These are phyloP conservation scores for Hemibagrus wyckioides DNA, from an alignment of 2,113 vertebrate species.

Conservation along the genomic window DNA sequence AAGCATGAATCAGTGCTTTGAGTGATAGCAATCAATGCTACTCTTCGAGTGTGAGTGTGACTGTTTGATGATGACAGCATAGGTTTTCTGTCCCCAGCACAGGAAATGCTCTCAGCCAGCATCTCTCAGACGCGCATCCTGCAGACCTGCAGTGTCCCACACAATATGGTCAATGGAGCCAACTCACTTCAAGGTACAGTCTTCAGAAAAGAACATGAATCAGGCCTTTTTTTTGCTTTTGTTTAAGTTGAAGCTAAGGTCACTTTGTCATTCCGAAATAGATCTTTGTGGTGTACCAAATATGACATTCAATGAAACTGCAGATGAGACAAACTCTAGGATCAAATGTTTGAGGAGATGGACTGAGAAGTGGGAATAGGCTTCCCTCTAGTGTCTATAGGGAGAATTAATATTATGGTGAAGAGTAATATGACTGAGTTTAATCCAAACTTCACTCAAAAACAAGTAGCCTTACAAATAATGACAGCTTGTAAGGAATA, in stretches of 20 bases:
- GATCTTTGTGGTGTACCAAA: neutral
- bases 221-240: neutral
- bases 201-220: neutral
- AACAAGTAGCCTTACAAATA: neutral
- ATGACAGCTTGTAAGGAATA: neutral
- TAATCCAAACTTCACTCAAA: neutral
- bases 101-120: slow-evolving; percentile 84
- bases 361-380: neutral
- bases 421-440: neutral
- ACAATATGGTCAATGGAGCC: slow-evolving; percentile 78
- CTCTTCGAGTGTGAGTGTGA: slow-evolving; percentile 1
- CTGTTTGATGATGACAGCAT: slow-evolving; percentile 27
- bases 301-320: neutral
- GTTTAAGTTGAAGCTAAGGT: neutral
- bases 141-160: slow-evolving; percentile 78
- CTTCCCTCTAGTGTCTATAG: slow-evolving; percentile 38
- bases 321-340: neutral
- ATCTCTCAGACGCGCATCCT: slow-evolving; percentile 83
- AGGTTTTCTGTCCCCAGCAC: slow-evolving; percentile 62
- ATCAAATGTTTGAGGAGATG: neutral
- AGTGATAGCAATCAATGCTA: slow-evolving; percentile 35
- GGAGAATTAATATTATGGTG: neutral
- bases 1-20: slow-evolving; percentile 38
- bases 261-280: neutral
- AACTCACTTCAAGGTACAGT: slow-evolving; percentile 80